These are phyloP conservation scores for Maconellicoccus hirsutus DNA, from an alignment of 1,140 invertebrate species.

Conservation along the genomic window DNA sequence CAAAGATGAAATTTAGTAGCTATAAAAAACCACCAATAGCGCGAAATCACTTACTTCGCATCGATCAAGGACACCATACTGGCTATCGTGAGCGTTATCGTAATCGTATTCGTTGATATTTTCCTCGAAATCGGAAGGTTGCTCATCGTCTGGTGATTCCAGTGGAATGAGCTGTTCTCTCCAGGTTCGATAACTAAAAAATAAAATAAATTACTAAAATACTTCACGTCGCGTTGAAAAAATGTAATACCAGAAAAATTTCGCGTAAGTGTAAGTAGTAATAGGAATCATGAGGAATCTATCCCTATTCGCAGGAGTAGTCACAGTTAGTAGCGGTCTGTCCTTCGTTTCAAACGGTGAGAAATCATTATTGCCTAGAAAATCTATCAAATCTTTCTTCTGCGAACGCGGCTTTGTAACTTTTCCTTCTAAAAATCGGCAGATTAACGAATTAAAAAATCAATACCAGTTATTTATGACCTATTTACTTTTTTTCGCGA, in stretches of 20 bases:
- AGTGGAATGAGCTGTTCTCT: background rate
- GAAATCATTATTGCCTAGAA: conserved; percentile 29
- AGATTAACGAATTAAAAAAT: background rate
- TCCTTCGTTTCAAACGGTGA: conserved; percentile 30
- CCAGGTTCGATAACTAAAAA: background rate
- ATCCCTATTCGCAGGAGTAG: conserved; percentile 18
- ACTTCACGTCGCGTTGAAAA: background rate
- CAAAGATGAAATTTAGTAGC: too few relatives aligned
- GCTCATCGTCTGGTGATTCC: background rate
- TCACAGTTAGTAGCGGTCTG: conserved; percentile 31
- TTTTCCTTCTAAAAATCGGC: background rate
- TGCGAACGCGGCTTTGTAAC: conserved; percentile 25
- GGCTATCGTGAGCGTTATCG: conserved; percentile 1
- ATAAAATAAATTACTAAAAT: background rate
- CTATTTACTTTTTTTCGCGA: background rate
- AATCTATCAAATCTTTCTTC: conserved; percentile 39
- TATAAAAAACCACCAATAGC: background rate
- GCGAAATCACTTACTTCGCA: background rate
- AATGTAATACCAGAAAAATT: background rate
- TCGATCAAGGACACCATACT: background rate
- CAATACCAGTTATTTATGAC: too few relatives aligned
- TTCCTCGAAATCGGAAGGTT: conserved; percentile 13
- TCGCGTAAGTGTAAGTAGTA: background rate
- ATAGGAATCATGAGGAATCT: background rate
- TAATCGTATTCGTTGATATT: conserved; percentile 6